phyloP scores from a whole-genome alignment of 2,797 vertebrate genomes.

The Argya squamiceps region DNA sequence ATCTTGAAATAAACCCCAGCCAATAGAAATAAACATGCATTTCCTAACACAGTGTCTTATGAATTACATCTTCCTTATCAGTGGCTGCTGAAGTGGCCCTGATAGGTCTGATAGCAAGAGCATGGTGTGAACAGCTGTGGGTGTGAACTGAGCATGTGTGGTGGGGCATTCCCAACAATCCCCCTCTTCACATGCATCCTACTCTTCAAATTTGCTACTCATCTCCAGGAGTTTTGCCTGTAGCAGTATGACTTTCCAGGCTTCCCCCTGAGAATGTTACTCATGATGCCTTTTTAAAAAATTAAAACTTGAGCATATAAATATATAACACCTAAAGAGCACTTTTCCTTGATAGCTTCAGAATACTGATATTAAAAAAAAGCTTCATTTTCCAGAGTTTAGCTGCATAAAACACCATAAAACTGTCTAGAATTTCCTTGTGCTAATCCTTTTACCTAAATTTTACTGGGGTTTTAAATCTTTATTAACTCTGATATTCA shows the following conservation, averaged over 20 bases:
- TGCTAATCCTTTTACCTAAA: conserved; percentile 47
- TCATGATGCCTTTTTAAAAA: neutral
- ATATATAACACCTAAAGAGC: neutral
- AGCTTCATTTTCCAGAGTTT: conserved; percentile 21
- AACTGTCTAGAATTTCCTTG: conserved; percentile 22
- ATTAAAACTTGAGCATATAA: neutral
- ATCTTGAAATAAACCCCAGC: neutral
- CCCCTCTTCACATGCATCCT: neutral
- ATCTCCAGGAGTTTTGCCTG: neutral
- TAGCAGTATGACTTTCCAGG: neutral
- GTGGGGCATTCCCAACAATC: accelerated
- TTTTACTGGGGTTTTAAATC: conserved; percentile 55
- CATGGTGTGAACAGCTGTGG: accelerated
- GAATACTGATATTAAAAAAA: neutral
- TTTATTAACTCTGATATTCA: conserved; percentile 71
- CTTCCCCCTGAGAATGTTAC: neutral
- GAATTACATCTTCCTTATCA: neutral
- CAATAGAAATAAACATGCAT: neutral
- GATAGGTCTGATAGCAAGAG: neutral
- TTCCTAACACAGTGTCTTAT: neutral
- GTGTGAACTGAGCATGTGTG: accelerated
- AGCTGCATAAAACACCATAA: neutral
- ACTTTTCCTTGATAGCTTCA: neutral
- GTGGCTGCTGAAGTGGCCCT: neutral
- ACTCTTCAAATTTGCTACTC: neutral